A percentile compares a stretch with the other conserved stretches of the same genome.
Evolutionary conservation across 2,888 invertebrate genomes (phyloP).

Genomic region (Ennomos fuscantarius): DNA sequence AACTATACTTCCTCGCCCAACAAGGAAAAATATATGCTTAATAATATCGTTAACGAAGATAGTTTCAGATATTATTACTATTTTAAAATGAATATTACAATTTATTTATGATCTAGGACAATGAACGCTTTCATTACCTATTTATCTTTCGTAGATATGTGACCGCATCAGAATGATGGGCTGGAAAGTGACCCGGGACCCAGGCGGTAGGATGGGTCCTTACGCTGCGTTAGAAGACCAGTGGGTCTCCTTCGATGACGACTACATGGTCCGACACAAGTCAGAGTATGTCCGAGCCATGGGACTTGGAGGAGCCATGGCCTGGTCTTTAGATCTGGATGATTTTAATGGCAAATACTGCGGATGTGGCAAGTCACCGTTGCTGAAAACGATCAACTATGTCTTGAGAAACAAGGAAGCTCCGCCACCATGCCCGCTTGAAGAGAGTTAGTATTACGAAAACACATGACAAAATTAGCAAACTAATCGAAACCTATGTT

Average conservation of each 20-base stretch:
- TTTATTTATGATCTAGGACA: too few species aligned
- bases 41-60: too few species aligned
- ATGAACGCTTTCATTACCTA: too few species aligned
- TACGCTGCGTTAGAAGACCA: constrained; percentile 94
- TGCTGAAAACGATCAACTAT: constrained; percentile 92
- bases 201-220: constrained; percentile 93
- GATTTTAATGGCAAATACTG: constrained; percentile 92
- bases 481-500: too few species aligned
- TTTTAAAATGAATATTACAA: too few species aligned
- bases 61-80: too few species aligned
- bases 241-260: constrained; percentile 97
- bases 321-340: constrained; percentile 95
- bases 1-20: too few species aligned
- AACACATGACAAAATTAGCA: neutral
- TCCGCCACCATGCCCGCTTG: constrained; percentile 81
- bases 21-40: too few species aligned
- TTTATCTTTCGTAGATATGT: constrained; percentile 87
- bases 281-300: constrained; percentile 92
- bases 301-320: constrained; percentile 94
- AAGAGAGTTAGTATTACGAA: constrained; percentile 65
- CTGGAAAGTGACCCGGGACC: constrained; percentile 92
- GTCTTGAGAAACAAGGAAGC: constrained; percentile 89
- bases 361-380: constrained; percentile 92
- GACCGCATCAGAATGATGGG: constrained; percentile 89
- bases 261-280: constrained; percentile 92